A percentile compares a stretch with the other conserved stretches of the same genome.
phyloP scores from a whole-genome alignment of 2,888 invertebrate genomes.

The Chrysomela aeneicollis region DNA sequence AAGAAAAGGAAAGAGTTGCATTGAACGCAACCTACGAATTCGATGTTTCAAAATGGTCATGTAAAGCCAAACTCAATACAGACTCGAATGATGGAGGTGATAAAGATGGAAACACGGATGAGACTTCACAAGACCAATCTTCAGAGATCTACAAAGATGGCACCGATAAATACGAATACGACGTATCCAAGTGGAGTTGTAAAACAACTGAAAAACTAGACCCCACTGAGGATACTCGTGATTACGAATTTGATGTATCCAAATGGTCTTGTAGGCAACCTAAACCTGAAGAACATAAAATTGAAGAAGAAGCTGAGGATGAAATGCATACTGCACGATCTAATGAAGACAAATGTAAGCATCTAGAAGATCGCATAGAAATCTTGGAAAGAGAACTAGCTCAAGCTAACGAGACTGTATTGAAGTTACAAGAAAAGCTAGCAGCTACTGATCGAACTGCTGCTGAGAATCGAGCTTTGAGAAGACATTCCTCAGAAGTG shows the following conservation, averaged over 20 bases:
- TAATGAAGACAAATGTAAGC: constrained; percentile 15
- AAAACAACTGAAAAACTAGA: neutral
- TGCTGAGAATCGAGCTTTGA: constrained; percentile 54
- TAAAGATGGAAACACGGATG: neutral
- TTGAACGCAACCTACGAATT: neutral
- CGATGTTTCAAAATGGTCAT: neutral
- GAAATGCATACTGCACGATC: constrained; percentile 41
- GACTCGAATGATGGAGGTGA: too few species aligned
- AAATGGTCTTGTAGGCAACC: constrained; percentile 11
- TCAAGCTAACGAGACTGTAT: constrained; percentile 41
- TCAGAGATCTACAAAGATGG: neutral
- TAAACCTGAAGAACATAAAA: neutral
- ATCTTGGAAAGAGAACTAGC: constrained; percentile 40
- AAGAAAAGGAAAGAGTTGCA: too few species aligned
- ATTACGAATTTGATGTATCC: constrained; percentile 15
- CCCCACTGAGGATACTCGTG: neutral
- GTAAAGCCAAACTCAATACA: neutral
- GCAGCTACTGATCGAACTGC: constrained; percentile 30
- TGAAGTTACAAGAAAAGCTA: constrained; percentile 34
- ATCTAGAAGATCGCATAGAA: constrained; percentile 25
- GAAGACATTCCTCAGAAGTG: constrained; percentile 53
- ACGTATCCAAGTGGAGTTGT: constrained; percentile 4
- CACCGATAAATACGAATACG: neutral
- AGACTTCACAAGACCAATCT: neutral
- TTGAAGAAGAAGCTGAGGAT: constrained; percentile 34